phyloP scores from a whole-genome alignment of 2,888 invertebrate species.

The Amiota minor region DNA sequence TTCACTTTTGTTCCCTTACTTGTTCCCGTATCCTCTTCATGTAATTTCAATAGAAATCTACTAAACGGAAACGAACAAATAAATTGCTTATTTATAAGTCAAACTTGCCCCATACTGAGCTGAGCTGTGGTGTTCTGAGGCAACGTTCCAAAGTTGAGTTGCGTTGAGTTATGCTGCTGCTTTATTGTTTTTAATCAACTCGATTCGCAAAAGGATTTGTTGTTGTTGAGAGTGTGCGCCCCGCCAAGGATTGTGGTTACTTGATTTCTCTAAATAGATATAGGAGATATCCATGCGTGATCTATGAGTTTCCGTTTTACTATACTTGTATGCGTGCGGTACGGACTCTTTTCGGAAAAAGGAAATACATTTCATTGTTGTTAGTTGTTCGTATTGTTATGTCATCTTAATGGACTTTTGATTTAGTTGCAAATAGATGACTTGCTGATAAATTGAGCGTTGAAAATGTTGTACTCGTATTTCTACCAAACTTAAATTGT shows the following conservation, averaged over 20 bases:
- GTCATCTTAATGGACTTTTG: conserved; percentile 21
- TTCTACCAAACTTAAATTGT: no score
- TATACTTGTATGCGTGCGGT: background rate
- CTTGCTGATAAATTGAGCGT: no score
- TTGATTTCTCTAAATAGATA: background rate
- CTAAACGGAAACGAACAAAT: conserved; percentile 65
- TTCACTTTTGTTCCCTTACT: no score
- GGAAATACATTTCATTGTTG: conserved; percentile 25
- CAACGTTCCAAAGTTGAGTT: conserved; percentile 44
- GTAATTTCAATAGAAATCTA: conserved; percentile 51
- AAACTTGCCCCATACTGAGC: conserved; percentile 59
- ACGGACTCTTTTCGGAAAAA: no score
- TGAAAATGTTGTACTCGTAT: no score
- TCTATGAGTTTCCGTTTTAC: conserved; percentile 36
- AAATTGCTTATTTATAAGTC: conserved; percentile 70
- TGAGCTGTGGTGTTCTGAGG: conserved; percentile 33
- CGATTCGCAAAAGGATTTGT: conserved; percentile 34
- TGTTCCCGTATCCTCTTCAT: conserved; percentile 16
- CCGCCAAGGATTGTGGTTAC: background rate
- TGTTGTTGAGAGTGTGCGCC: background rate
- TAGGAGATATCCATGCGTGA: conserved; percentile 5
- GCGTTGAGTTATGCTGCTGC: conserved; percentile 36
- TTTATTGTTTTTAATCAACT: conserved; percentile 71
- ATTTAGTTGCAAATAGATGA: background rate
- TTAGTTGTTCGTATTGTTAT: conserved; percentile 54